These are phyloP conservation scores for Sebastes umbrosus DNA, from an alignment of 2,797 vertebrate species.

Conservation along the genomic window DNA sequence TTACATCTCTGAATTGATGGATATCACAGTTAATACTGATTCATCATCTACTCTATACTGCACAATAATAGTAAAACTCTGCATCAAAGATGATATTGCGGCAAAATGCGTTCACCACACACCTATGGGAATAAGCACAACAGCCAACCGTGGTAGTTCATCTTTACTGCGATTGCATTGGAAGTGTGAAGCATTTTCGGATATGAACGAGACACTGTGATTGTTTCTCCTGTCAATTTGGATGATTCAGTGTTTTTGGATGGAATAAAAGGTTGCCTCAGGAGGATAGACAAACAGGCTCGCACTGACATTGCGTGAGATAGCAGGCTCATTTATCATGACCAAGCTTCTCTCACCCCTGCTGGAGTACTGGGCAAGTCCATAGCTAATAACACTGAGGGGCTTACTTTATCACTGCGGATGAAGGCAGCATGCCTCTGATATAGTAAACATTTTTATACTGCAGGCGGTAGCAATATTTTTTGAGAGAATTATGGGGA, in stretches of 20 bases:
- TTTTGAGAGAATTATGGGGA: conserved; percentile 9
- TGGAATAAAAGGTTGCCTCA: conserved; percentile 54
- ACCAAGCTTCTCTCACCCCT: conserved; percentile 25
- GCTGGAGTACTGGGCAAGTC: conserved; percentile 23
- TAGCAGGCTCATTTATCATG: conserved; percentile 59
- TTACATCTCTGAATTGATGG: neutral
- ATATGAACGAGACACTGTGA: conserved; percentile 46
- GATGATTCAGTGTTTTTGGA: conserved; percentile 66
- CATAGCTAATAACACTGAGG: conserved; percentile 38
- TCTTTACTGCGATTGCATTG: conserved; percentile 37
- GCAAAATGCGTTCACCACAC: conserved; percentile 10
- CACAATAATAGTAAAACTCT: neutral
- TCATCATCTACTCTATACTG: neutral
- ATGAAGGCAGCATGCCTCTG: conserved; percentile 32
- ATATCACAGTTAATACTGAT: conserved; percentile 1
- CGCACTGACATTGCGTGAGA: conserved; percentile 49
- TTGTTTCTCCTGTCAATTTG: conserved; percentile 68
- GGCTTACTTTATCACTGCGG: conserved; percentile 34
- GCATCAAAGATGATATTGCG: conserved; percentile 2
- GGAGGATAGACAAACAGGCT: conserved; percentile 46
- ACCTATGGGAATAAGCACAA: conserved; percentile 23
- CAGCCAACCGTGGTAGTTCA: conserved; percentile 8
- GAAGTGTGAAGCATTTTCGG: conserved; percentile 33
- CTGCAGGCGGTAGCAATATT: conserved; percentile 15
- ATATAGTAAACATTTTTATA: conserved; percentile 40